Evolutionary conservation across 1,140 invertebrate genomes (phyloP), one percentile per base, ranked within the genome.

Genomic region (Cyphomyrmex costatus): DNA sequence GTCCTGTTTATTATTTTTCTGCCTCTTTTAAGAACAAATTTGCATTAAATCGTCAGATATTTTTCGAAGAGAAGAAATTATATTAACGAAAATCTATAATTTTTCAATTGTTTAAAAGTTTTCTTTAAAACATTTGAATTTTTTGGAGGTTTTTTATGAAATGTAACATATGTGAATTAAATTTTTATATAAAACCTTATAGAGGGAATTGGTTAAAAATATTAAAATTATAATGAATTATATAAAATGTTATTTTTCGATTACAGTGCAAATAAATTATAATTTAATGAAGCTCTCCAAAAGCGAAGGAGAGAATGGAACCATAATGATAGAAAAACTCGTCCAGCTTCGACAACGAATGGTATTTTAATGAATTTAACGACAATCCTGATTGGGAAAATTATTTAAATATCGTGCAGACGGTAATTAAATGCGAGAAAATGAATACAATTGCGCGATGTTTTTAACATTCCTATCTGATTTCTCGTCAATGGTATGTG

Each of bases 391-490:
- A 82, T 65, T 53, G 58, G 30, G 21, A 16, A 46, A 85, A 65
- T 85, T 77, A 77, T 84, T 84, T 84, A 77, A 61, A 77, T 27
- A 61, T 51, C 21, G 36, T 46, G 24, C 16, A 82, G 42, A 14
- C 24, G 19, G 49, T 8, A 33, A 68, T 86, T 68, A 86, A 53
- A 78, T 49, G n/a, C 21, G n/a, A 8, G 21, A n/a, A 80, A 79
- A 85, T 79, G 60, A 78, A 85, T 86, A 60, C 36, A 86, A 86
- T 79, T 49, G 27, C 49, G 60, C 6, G 36, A 79, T 27, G 5
- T 79, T 79, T 65, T 49, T 58, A 80, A 49, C 76, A 60, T 78
- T 80, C 10, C 27, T 49, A 60, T 79, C 63, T 58, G 73, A 63
- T 78, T 53, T 53, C 12, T 60, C 60, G 46, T 78, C 30, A 60